phyloP scores from a whole-genome alignment of 1,140 invertebrate genomes.

The Anastatus disparis region DNA sequence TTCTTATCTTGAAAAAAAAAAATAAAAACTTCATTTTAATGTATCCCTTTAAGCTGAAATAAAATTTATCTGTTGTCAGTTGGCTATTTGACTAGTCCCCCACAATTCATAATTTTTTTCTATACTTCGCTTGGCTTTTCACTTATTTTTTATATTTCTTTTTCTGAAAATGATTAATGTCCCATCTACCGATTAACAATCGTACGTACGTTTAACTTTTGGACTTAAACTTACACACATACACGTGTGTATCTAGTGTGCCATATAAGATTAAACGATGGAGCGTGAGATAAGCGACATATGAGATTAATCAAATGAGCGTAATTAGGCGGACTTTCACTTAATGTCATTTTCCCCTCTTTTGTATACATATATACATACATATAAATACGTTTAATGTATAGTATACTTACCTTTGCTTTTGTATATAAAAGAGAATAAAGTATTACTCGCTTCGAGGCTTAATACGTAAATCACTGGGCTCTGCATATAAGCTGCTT shows the following conservation, averaged over 20 bases:
- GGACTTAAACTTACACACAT: neutral
- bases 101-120: too few species aligned
- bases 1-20: too few species aligned
- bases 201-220: neutral
- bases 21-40: too few species aligned
- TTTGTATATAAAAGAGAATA: too few species aligned
- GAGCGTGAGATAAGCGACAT: neutral
- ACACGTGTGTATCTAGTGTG: neutral
- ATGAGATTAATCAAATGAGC: slow-evolving; percentile 32
- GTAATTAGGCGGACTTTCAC: slow-evolving; percentile 32
- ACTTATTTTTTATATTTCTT: too few species aligned
- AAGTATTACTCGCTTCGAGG: neutral
- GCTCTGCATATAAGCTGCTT: too few species aligned
- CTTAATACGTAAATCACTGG: neutral
- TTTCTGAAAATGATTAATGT: slow-evolving; percentile 25
- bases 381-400: too few species aligned
- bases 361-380: too few species aligned
- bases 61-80: too few species aligned
- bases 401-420: too few species aligned
- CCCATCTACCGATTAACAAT: slow-evolving; percentile 18
- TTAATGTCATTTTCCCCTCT: slow-evolving; percentile 19
- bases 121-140: slow-evolving; percentile 12
- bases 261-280: neutral
- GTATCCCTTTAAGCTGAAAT: too few species aligned
- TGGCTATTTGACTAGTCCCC: too few species aligned